Evolutionary conservation across 2,888 invertebrate species (phyloP), one percentile per base, ranked within the genome.

Genomic region (Pogonocherus hispidulus): DNA sequence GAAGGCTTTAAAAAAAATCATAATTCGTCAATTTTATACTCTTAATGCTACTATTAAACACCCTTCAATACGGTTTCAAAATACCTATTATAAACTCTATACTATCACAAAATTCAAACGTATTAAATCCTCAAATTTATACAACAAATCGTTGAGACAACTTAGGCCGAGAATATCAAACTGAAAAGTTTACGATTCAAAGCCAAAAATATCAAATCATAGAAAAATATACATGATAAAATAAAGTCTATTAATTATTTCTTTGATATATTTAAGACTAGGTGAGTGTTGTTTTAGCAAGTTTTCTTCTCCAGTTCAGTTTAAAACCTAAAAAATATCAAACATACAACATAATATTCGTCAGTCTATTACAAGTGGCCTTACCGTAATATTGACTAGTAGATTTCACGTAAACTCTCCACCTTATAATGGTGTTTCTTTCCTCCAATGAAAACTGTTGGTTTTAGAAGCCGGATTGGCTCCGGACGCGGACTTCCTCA

Each of bases 371-470:
- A 14, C 23, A 14, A 23, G 14, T n/a, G n/a, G 5, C 14, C 76
- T 74, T 66, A 81, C 79, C 78, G 66, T 77, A 76, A 73, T 77
- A 80, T 79, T 80, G 79, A 80, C 80, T 80, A 81, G 80, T 74
- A 76, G 67, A 74, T 66, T 72, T 72, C 70, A 65, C 63, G 49
- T 19, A 49, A 47, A 54, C 54, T 52, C 44, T 44, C 41, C 65
- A 49, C 70, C 59, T 75, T 85, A 86, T 74, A 93, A 88, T 19
- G 94, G 94, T 72, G 94, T 95, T 86, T 95, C 95, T 84, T 94
- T 94, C 82, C 94, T 89, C 92, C 94, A 93, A 78, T 94, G 94
- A 80, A 94, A 92, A 75, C 94, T 94, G 87, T 93, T 94, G 0
- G 90, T 90, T 80, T 90, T 90, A 66, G 90, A 90, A 1, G 89